Conservation (phyloP, 2,888 invertebrate genomes). For the Lasioglossum villosulum region DNA sequence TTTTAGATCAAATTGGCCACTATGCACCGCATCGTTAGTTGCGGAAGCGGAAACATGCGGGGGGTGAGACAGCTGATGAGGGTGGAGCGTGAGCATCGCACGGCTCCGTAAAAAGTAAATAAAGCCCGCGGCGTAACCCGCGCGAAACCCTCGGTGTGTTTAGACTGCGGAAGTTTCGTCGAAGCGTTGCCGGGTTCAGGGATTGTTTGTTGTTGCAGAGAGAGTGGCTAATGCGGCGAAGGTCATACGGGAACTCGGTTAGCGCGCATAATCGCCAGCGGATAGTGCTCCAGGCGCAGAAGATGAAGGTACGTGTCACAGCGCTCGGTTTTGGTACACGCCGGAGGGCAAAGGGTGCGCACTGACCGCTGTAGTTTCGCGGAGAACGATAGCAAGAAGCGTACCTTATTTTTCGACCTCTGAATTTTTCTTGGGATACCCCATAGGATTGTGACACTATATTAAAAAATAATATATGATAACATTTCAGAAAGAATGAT, state of each 20-base stretch:
- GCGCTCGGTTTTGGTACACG: neutral
- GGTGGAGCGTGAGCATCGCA: constrained; percentile 1
- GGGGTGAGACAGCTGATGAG: neutral
- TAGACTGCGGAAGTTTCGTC: constrained; percentile 71
- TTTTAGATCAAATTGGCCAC: neutral
- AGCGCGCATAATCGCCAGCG: constrained; percentile 75
- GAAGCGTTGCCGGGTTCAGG: constrained; percentile 61
- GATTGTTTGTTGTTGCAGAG: constrained; percentile 78
- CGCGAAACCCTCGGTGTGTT: constrained; percentile 54
- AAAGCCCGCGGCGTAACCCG: constrained; percentile 58
- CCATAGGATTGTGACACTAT: no score
- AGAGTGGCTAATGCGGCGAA: constrained; percentile 77
- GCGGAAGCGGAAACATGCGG: constrained; percentile 22
- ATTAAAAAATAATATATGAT: no score
- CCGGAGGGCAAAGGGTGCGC: neutral
- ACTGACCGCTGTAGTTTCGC: neutral
- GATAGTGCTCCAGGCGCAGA: constrained; percentile 68
- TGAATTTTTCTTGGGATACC: no score
- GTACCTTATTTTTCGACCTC: no score
- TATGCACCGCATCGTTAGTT: neutral
- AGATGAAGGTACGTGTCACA: constrained; percentile 69
- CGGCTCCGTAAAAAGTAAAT: constrained; percentile 72
- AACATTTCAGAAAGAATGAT: no score
- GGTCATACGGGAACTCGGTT: constrained; percentile 77
- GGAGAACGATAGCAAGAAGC: neutral